Evolutionary conservation across 2,797 vertebrate species (phyloP), one percentile per base, ranked within the genome.

Genomic region (Spondyliosoma cantharus): DNA sequence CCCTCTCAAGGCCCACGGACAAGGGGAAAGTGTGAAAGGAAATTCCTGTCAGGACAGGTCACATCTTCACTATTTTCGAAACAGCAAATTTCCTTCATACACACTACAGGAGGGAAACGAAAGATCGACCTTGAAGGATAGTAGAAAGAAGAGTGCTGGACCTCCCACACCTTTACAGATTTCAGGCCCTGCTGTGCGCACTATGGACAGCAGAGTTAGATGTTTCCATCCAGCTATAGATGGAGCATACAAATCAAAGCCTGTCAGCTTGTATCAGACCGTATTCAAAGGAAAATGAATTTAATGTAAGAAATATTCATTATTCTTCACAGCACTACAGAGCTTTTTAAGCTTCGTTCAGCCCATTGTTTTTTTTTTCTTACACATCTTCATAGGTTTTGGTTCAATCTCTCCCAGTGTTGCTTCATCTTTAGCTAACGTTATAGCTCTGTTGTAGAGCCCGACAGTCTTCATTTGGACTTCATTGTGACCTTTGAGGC

Each of bases 1-100:
- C 32, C 56, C 43, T 29, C 56, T 61, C 54, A 46, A 48, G 56
- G 75, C 63, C 80, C 52, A 45, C 24, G 59, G 52, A 81, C 76
- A 67, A 65, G 71, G 61, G 60, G 68, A 74, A 56, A 82, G 72
- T 74, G 85, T 76, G 61, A 88, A 76, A 84, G 78, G 72, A 86
- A 74, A 81, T 81, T 75, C 75, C 59, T 82, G 66, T 78, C 25
- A 60, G 71, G 14, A 73, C 32, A 53, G 37, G 46, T 79, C 65
- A 80, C 87, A 84, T 89, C 87, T 91, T 88, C 84, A 89, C 92
- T 90, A 67, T 91, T 94, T 92, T 65, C 77, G 70, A 86, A 92
- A 85, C 66, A 82, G 37, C 49, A 61, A 5, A 3, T 89, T 93
- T 94, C 86, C 88, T 89, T 78, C 32, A 90, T 64, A 66, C n/a